phyloP scores from a whole-genome alignment of 2,113 vertebrate species.

The Microcebus griseorufus region DNA sequence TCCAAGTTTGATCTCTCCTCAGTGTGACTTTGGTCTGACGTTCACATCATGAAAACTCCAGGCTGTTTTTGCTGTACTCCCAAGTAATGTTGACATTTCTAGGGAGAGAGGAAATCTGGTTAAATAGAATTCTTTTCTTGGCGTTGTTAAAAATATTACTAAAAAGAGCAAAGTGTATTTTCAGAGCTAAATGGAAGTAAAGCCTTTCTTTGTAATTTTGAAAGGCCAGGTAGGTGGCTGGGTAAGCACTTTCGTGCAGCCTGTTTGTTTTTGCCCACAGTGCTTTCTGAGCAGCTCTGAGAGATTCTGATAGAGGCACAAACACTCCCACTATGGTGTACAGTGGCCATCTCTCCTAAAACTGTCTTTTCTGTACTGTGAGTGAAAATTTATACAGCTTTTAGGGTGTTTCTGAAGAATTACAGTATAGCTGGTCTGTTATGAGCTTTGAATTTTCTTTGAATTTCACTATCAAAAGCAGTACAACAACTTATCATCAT shows the following conservation, averaged over 20 bases:
- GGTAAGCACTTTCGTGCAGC: conserved; percentile 23
- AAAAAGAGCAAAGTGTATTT: conserved; percentile 67
- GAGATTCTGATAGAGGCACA: not conserved
- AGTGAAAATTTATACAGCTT: not conserved
- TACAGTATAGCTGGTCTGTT: not conserved
- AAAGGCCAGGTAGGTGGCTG: conserved; percentile 55
- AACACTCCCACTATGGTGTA: not conserved
- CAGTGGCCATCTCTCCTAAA: not conserved
- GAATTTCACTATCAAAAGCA: conserved; percentile 43
- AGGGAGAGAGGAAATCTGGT: conserved; percentile 63
- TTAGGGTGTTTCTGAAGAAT: conserved; percentile 34
- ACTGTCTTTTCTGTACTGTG: not conserved
- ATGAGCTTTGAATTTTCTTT: conserved; percentile 23
- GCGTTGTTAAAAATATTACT: conserved; percentile 66
- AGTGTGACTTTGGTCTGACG: conserved; percentile 23
- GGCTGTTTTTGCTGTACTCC: conserved; percentile 48
- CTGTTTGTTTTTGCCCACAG: conserved; percentile 19
- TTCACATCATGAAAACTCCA: conserved; percentile 27
- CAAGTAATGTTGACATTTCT: conserved; percentile 52
- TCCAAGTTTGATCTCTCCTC: not conserved
- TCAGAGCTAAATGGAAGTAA: conserved; percentile 38
- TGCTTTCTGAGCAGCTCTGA: conserved; percentile 13
- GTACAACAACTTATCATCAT: not conserved
- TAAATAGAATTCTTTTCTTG: conserved; percentile 65
- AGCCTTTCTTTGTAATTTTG: conserved; percentile 20